Conservation (phyloP, 2,888 invertebrate genomes). For the Subacronicta megacephala region DNA sequence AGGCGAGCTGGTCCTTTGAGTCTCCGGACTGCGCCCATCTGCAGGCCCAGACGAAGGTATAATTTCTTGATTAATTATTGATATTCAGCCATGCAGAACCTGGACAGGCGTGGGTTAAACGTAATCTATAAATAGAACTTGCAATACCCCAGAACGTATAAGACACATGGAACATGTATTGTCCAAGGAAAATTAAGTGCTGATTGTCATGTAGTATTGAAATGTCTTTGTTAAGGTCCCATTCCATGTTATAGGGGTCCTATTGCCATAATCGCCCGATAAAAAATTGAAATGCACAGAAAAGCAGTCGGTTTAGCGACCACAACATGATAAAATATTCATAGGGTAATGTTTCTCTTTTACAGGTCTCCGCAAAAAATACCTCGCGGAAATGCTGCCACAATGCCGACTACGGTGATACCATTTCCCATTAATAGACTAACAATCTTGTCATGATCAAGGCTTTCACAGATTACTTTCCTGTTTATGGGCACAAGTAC, state of each 20-base stretch:
- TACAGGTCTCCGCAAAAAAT: neutral
- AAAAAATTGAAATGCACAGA: too few relatives aligned
- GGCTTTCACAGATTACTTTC: conserved; percentile 41
- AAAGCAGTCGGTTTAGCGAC: too few relatives aligned
- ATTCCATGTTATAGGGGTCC: too few relatives aligned
- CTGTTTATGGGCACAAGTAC: conserved; percentile 19
- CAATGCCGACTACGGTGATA: neutral
- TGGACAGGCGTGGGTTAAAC: too few relatives aligned
- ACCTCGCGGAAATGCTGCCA: conserved; percentile 3
- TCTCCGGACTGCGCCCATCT: neutral
- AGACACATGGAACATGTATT: too few relatives aligned
- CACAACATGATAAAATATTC: neutral
- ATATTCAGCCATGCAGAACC: too few relatives aligned
- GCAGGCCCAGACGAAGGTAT: neutral
- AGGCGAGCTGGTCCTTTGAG: neutral
- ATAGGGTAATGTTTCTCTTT: neutral
- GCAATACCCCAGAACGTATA: too few relatives aligned
- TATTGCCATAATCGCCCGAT: too few relatives aligned
- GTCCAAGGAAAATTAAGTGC: too few relatives aligned
- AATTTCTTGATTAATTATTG: neutral
- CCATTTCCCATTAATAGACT: neutral
- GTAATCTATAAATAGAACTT: too few relatives aligned
- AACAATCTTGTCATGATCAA: neutral
- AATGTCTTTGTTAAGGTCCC: too few relatives aligned
- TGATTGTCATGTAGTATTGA: too few relatives aligned